Evolutionary conservation across 1,140 invertebrate genomes (phyloP).

Genomic region (Notospermus geniculatus): DNA sequence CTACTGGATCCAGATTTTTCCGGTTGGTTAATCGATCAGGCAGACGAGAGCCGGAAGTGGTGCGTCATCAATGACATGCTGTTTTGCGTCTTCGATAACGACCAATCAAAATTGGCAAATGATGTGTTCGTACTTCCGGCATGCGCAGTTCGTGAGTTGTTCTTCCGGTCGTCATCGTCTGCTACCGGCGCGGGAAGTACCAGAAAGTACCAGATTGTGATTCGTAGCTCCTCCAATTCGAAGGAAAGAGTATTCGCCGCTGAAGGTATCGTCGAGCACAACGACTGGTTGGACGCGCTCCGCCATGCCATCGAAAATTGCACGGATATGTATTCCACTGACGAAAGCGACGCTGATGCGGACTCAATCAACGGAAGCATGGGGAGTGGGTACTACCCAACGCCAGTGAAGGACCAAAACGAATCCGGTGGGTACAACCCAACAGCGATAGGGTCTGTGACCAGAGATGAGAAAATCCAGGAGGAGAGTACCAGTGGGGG

Average conservation of each 20-base stretch:
- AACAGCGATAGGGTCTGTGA: too few species aligned
- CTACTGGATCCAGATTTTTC: slow-evolving; percentile 29
- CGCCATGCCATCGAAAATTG: too few species aligned
- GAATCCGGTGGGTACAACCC: too few species aligned
- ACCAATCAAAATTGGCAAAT: slow-evolving; percentile 28
- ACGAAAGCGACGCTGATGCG: too few species aligned
- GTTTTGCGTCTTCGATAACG: slow-evolving; percentile 38
- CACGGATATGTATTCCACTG: too few species aligned
- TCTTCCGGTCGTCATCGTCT: slow-evolving; percentile 6
- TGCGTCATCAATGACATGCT: slow-evolving; percentile 38
- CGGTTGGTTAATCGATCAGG: slow-evolving; percentile 37
- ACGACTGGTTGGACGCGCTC: slow-evolving; percentile 30
- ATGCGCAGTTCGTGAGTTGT: not conserved
- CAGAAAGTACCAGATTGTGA: slow-evolving; percentile 36
- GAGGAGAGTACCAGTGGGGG: too few species aligned
- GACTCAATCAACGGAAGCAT: too few species aligned
- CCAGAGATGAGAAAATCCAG: too few species aligned
- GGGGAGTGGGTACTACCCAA: too few species aligned
- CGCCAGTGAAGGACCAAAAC: too few species aligned
- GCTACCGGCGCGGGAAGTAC: slow-evolving; percentile 34
- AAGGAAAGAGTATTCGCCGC: slow-evolving; percentile 34
- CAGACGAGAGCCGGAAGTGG: slow-evolving; percentile 32
- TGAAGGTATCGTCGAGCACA: slow-evolving; percentile 28
- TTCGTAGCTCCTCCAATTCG: slow-evolving; percentile 28
- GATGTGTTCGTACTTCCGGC: slow-evolving; percentile 14